Base-by-base conservation (phyloP, 2,888 invertebrate species). In the Ligdia adustata region DNA sequence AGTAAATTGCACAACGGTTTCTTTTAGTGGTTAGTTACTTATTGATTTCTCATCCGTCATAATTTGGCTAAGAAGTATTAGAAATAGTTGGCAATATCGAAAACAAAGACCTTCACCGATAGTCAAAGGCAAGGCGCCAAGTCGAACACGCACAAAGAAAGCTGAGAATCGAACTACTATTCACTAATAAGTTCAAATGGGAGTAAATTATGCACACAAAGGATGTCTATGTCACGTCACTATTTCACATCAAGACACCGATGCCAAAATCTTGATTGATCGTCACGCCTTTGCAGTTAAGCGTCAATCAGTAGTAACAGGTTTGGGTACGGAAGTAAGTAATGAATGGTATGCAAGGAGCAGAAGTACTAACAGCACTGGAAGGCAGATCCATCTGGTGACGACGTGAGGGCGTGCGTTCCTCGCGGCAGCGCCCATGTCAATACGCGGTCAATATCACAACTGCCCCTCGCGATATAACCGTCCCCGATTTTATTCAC, bases 321-420 rank as follows among this genome's bases (percentile, higher is more conserved):
- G n/a, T 2, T 24, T 3, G 14, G 38, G 33, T 45, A 34, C 22
- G 15, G 31, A 14, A 29, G 29, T 37, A n/a, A n/a, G n/a, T 26
- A 16, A 39, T 41, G 34, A 35, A 50, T 46, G 52, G 33, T 34
- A 31, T 13, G 48, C 9, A 54, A 18, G 28, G 46, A 27, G 40
- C n/a, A n/a, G 46, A 55, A 52, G 60, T 78, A 85, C 85, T 82
- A 77, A 89, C 89, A 82, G 84, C 57, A 79, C 66, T 51, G 90
- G 91, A 52, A 77, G 68, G 57, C 90, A 84, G 66, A 91, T 88
- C 91, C 91, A 91, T 71, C 91, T 75, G 71, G 82, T 79, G 54
- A 90, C 82, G 52, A 88, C 86, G 79, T 89, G 82, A n/a, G 89
- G 90, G 31, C 91, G 83, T 50, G 90, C 79, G 79, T 87, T 87